Evolutionary conservation across 1,140 invertebrate species (phyloP).

Genomic region (Drosophila pseudoobscura): DNA sequence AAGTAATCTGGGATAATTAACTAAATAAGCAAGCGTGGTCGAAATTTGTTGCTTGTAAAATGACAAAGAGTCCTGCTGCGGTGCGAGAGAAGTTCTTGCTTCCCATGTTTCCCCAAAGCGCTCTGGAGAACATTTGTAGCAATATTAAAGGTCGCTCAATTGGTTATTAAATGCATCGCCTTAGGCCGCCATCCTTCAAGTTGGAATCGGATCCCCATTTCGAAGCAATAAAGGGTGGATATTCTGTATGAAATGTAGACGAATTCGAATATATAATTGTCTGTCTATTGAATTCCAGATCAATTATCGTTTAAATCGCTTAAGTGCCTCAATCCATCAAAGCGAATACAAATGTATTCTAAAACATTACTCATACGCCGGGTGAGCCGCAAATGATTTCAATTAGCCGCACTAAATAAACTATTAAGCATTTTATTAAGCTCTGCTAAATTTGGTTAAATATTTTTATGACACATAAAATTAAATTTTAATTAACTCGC

Average conservation of each 20-base stretch:
- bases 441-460: conserved; percentile 50
- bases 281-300: no score
- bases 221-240: no score
- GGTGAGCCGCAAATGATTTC: conserved; percentile 44
- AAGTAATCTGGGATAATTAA: conserved; percentile 80
- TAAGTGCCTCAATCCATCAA: conserved; percentile 15
- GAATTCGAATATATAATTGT: no score
- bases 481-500: conserved; percentile 69
- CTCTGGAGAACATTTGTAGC: not conserved
- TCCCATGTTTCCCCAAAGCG: not conserved
- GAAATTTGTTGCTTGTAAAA: conserved; percentile 65
- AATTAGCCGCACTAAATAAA: conserved; percentile 58
- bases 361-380: conserved; percentile 41
- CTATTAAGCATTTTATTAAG: conserved; percentile 47
- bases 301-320: conserved; percentile 10
- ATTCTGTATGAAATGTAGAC: no score
- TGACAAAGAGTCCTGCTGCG: conserved; percentile 43
- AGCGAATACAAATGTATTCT: conserved; percentile 1
- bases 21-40: conserved; percentile 76
- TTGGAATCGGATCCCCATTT: no score
- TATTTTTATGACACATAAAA: conserved; percentile 61
- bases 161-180: not conserved
- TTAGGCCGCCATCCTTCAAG: no score
- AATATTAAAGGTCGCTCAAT: conserved; percentile 18
- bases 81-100: conserved; percentile 9